These are phyloP conservation scores for Actias luna DNA, from an alignment of 2,888 invertebrate species.

Conservation along the genomic window DNA sequence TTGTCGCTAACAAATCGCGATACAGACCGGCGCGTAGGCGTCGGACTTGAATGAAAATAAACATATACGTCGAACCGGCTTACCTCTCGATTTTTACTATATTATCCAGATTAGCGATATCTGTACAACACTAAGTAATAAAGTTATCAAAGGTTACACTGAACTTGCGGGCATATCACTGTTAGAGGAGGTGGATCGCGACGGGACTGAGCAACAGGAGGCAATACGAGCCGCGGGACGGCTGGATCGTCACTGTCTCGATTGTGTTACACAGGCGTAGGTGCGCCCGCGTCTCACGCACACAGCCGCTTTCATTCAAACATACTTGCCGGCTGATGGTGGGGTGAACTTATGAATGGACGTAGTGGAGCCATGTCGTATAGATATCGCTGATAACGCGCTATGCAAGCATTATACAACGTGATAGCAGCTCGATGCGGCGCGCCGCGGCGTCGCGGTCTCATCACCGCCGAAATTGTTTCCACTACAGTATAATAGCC, in stretches of 20 bases:
- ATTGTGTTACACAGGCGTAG: slow-evolving; percentile 34
- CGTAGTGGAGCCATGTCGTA: slow-evolving; percentile 69
- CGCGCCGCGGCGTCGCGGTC: slow-evolving; percentile 24
- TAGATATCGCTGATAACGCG: slow-evolving; percentile 75
- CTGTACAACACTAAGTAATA: slow-evolving; percentile 58
- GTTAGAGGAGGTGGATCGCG: slow-evolving; percentile 43
- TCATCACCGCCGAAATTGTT: slow-evolving; percentile 34
- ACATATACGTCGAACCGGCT: slow-evolving; percentile 51
- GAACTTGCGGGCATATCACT: slow-evolving; percentile 67
- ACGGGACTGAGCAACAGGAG: slow-evolving; percentile 45
- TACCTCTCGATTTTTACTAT: slow-evolving; percentile 76
- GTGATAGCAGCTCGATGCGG: slow-evolving; percentile 43
- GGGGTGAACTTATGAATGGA: slow-evolving; percentile 79
- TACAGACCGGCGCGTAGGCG: slow-evolving; percentile 74
- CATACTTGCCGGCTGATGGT: slow-evolving; percentile 38
- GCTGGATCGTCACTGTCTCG: slow-evolving; percentile 57
- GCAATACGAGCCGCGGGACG: slow-evolving; percentile 50
- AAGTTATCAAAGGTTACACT: slow-evolving; percentile 59
- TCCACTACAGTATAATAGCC: slow-evolving; percentile 35
- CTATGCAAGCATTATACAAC: slow-evolving; percentile 62
- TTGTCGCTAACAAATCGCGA: slow-evolving; percentile 79
- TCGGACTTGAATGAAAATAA: slow-evolving; percentile 76
- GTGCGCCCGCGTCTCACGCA: slow-evolving; percentile 69
- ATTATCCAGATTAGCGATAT: slow-evolving; percentile 78
- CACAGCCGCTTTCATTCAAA: slow-evolving; percentile 68